A percentile compares a stretch with the other conserved stretches of the same genome.
phyloP scores from a whole-genome alignment of 2,113 vertebrate genomes.

The Sphaerodactylus townsendi region DNA sequence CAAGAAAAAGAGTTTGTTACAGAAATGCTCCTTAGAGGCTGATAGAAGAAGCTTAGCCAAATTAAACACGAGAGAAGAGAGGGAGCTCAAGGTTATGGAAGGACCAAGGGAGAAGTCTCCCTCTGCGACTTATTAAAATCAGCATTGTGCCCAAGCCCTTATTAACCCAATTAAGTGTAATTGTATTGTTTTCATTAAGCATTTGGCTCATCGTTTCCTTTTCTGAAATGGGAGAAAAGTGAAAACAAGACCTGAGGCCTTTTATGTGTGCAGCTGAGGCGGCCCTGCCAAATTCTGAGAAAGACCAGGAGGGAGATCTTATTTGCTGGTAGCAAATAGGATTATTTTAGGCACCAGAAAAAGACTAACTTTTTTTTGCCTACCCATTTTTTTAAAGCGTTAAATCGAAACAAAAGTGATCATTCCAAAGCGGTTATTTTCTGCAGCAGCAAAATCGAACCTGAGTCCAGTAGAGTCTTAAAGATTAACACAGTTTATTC shows the following conservation, averaged over 20 bases:
- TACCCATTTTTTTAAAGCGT: background rate
- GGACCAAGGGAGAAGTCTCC: constrained; percentile 54
- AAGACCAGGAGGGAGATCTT: constrained; percentile 34
- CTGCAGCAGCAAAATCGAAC: no score
- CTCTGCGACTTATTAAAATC: constrained; percentile 38
- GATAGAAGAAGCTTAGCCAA: constrained; percentile 22
- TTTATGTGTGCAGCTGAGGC: constrained; percentile 47
- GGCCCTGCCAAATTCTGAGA: constrained; percentile 27
- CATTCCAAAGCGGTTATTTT: no score
- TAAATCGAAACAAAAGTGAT: background rate
- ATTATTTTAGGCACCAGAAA: background rate
- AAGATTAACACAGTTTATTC: no score
- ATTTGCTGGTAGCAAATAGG: background rate
- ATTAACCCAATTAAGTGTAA: constrained; percentile 53
- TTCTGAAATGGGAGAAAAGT: constrained; percentile 47
- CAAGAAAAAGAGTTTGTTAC: background rate
- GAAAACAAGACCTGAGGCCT: constrained; percentile 44
- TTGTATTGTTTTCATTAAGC: constrained; percentile 53
- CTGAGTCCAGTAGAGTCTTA: no score
- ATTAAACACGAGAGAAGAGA: background rate
- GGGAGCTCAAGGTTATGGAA: constrained; percentile 6
- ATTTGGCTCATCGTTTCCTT: constrained; percentile 50
- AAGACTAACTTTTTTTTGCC: background rate
- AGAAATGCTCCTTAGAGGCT: constrained; percentile 16
- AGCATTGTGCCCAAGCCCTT: constrained; percentile 41